These are phyloP conservation scores for Diarsia mendica DNA, from an alignment of 2,888 invertebrate genomes.

Conservation along the genomic window DNA sequence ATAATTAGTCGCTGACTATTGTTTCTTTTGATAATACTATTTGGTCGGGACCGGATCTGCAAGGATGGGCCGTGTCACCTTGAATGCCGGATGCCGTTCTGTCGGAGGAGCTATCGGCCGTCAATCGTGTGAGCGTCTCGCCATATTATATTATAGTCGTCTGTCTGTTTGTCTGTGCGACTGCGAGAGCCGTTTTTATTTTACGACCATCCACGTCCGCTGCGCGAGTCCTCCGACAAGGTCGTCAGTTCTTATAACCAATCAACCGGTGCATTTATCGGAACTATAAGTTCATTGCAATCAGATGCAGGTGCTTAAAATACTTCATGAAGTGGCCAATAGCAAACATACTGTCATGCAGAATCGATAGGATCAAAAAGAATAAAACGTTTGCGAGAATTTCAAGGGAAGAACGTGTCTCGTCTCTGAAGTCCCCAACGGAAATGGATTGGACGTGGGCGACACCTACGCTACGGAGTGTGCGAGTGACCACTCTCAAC, in stretches of 20 bases:
- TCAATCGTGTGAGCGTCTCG: slow-evolving; percentile 87
- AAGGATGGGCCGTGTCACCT: slow-evolving; percentile 88
- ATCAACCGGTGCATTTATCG: slow-evolving; percentile 73
- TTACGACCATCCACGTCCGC: slow-evolving; percentile 88
- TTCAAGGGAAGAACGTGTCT: slow-evolving; percentile 77
- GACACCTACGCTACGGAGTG: slow-evolving; percentile 84
- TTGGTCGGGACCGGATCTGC: slow-evolving; percentile 81
- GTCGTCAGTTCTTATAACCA: slow-evolving; percentile 79
- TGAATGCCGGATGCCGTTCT: slow-evolving; percentile 88
- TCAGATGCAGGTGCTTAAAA: slow-evolving; percentile 37
- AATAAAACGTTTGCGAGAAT: slow-evolving; percentile 65
- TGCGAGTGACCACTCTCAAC: slow-evolving; percentile 81
- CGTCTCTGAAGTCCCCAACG: slow-evolving; percentile 78
- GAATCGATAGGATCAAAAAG: slow-evolving; percentile 64
- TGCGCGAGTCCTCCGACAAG: slow-evolving; percentile 83
- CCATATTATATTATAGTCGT: slow-evolving; percentile 82
- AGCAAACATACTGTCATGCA: slow-evolving; percentile 24
- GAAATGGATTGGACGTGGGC: slow-evolving; percentile 86
- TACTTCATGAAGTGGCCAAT: slow-evolving; percentile 10
- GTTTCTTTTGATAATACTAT: slow-evolving; percentile 65
- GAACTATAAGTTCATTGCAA: slow-evolving; percentile 62
- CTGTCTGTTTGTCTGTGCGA: slow-evolving; percentile 84
- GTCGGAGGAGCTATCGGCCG: slow-evolving; percentile 87
- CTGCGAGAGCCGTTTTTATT: slow-evolving; percentile 85
- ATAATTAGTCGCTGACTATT: slow-evolving; percentile 58